These are phyloP conservation scores for Corythornis vintsioides DNA, from an alignment of 2,113 vertebrate genomes.

Conservation along the genomic window DNA sequence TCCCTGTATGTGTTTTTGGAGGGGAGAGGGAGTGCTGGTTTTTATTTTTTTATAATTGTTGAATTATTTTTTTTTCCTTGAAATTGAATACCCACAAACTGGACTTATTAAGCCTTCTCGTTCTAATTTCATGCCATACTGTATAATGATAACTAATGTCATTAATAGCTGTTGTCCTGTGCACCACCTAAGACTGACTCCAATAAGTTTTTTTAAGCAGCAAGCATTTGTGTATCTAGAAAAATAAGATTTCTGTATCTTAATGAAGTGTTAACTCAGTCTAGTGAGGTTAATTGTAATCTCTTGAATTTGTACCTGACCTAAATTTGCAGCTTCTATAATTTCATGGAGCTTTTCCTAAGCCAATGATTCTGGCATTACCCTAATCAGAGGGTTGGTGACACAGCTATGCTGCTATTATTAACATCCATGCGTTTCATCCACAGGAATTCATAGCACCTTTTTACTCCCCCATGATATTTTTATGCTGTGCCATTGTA, in stretches of 20 bases:
- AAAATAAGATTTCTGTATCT: not conserved
- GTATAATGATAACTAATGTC: not conserved
- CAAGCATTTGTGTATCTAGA: not conserved
- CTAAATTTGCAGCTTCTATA: not conserved
- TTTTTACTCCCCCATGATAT: not conserved
- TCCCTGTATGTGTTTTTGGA: not conserved
- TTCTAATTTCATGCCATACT: not conserved
- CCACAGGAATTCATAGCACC: not conserved
- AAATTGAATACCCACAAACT: not conserved
- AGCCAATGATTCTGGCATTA: not conserved
- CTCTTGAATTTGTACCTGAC: not conserved
- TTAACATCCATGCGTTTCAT: not conserved
- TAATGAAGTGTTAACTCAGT: not conserved
- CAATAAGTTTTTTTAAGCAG: not conserved
- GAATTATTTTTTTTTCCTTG: not conserved
- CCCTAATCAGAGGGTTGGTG: not conserved
- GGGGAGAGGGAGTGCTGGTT: rapidly evolving
- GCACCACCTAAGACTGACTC: not conserved
- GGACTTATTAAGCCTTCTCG: not conserved
- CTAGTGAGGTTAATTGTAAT: not conserved
- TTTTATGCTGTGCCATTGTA: not conserved
- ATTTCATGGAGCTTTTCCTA: not conserved
- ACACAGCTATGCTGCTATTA: not conserved
- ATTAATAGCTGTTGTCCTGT: not conserved
- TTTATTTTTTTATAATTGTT: not conserved